A percentile compares a stretch with the other conserved stretches of the same genome.
Evolutionary conservation across 2,113 vertebrate species (phyloP).

Genomic region (Daboia siamensis): DNA sequence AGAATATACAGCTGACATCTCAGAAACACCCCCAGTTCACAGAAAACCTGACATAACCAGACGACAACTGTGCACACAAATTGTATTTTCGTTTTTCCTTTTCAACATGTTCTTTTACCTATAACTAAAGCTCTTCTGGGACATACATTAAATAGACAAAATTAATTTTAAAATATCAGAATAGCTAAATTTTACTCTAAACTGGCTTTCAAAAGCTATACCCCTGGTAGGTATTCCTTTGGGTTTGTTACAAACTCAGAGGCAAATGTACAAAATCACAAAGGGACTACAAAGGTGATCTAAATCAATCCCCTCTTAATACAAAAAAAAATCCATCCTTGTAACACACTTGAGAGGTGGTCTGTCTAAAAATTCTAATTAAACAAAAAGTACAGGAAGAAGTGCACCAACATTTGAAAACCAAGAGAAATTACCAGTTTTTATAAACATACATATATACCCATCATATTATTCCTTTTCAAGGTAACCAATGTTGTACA

Average conservation of each 20-base stretch:
- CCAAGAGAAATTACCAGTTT: background rate
- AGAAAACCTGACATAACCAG: background rate
- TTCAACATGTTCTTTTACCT: background rate
- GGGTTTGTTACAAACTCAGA: background rate
- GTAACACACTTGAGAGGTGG: background rate
- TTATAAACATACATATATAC: background rate
- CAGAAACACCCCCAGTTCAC: background rate
- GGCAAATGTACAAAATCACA: background rate
- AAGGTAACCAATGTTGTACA: background rate
- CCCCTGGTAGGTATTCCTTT: background rate
- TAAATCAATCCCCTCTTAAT: background rate
- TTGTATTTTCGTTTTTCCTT: background rate
- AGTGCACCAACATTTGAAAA: background rate
- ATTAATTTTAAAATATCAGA: background rate
- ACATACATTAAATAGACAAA: background rate
- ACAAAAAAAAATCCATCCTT: background rate
- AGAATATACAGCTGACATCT: background rate
- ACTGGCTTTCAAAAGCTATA: background rate
- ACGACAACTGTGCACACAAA: background rate
- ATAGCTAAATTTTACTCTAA: background rate
- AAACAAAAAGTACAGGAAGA: background rate
- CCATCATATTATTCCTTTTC: background rate
- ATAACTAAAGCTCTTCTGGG: background rate
- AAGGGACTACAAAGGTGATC: background rate
- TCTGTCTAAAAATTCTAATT: background rate